phyloP scores from a whole-genome alignment of 2,888 invertebrate species.

The Limnephilus auricula region DNA sequence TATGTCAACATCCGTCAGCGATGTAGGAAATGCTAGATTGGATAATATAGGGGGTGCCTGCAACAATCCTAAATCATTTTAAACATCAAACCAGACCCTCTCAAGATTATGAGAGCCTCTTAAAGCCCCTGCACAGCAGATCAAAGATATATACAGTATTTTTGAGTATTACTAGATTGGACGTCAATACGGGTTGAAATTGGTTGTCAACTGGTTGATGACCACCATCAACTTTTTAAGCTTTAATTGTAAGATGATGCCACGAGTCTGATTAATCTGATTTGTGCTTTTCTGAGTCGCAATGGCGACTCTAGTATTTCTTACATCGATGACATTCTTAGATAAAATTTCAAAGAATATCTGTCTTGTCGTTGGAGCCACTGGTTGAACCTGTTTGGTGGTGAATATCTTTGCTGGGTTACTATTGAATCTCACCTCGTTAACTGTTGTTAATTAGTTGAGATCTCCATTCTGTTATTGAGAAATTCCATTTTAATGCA shows the following conservation, averaged over 20 bases:
- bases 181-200: background rate
- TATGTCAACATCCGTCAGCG: background rate
- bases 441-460: background rate
- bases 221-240: background rate
- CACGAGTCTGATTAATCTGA: background rate
- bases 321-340: background rate
- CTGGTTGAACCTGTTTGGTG: background rate
- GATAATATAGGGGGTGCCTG: background rate
- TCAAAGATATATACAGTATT: background rate
- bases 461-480: background rate
- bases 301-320: background rate
- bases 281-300: background rate
- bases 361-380: background rate
- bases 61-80: background rate
- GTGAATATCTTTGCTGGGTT: background rate
- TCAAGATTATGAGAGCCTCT: too few species aligned
- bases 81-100: too few species aligned
- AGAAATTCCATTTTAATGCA: background rate
- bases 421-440: background rate
- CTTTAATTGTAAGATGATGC: background rate
- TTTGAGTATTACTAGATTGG: background rate
- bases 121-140: too few species aligned
- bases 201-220: background rate
- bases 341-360: background rate
- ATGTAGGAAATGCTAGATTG: background rate